These are phyloP conservation scores for Agrotis puta DNA, from an alignment of 2,888 invertebrate species.

Conservation along the genomic window DNA sequence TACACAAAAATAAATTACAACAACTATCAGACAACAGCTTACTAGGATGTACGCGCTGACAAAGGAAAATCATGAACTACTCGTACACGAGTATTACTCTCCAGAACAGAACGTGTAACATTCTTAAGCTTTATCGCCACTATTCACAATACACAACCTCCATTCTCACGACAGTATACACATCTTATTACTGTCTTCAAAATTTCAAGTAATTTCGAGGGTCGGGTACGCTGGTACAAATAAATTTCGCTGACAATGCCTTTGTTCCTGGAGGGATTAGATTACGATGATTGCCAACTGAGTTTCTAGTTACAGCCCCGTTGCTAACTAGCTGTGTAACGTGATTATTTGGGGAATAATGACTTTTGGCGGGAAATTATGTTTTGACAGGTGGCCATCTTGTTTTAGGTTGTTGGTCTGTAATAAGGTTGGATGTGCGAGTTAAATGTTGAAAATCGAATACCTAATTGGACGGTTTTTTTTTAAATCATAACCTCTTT, in stretches of 20 bases:
- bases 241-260: constrained; percentile 59
- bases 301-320: constrained; percentile 49
- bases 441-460: neutral
- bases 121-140: constrained; percentile 46
- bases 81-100: constrained; percentile 29
- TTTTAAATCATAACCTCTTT: neutral
- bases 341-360: constrained; percentile 41
- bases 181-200: constrained; percentile 51
- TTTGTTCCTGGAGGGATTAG: constrained; percentile 57
- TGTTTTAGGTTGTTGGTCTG: constrained; percentile 5
- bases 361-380: constrained; percentile 39
- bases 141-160: constrained; percentile 46
- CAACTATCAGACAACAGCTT: constrained; percentile 19
- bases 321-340: constrained; percentile 46
- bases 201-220: constrained; percentile 59
- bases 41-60: constrained; percentile 9
- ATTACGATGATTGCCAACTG: constrained; percentile 62
- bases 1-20: constrained; percentile 17
- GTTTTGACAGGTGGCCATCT: constrained; percentile 52
- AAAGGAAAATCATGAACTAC: constrained; percentile 24
- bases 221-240: constrained; percentile 53
- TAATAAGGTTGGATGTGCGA: constrained; percentile 5
- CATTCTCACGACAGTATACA: constrained; percentile 38
- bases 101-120: constrained; percentile 19
- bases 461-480: neutral